These are phyloP conservation scores for Pipistrellus pipistrellus DNA, from an alignment of 2,797 vertebrate species.

Conservation along the genomic window DNA sequence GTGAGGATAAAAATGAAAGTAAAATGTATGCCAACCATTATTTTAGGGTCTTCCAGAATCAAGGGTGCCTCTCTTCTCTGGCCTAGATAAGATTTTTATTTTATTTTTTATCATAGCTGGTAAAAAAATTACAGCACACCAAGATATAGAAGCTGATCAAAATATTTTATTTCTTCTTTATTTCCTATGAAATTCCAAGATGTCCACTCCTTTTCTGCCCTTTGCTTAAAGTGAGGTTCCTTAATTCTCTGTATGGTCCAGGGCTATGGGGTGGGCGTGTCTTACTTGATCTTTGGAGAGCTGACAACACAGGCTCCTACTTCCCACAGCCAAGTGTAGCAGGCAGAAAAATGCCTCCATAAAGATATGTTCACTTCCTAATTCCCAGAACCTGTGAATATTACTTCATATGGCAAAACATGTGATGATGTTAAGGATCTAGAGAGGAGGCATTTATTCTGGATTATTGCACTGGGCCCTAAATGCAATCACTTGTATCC, in stretches of 20 bases:
- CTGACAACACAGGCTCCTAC: neutral
- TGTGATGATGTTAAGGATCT: neutral
- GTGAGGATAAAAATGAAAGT: neutral
- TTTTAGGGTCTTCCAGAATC: neutral
- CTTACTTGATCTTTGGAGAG: neutral
- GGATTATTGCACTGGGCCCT: neutral
- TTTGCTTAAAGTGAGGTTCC: neutral
- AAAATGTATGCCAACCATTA: conserved; percentile 2
- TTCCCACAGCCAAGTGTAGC: neutral
- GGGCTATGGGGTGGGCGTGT: neutral
- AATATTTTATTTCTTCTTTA: neutral
- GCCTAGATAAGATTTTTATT: neutral
- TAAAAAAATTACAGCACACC: neutral
- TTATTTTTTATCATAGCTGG: neutral
- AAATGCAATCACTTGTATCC: neutral
- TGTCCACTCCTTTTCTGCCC: neutral
- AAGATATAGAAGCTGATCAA: neutral
- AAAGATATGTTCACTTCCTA: neutral
- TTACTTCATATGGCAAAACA: neutral
- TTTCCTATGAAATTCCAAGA: neutral
- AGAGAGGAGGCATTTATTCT: neutral
- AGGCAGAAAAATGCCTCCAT: neutral
- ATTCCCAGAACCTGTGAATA: neutral
- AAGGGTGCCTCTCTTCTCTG: neutral
- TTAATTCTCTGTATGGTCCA: neutral